Conservation (phyloP, 2,797 vertebrate species). For the Champsocephalus gunnari region DNA sequence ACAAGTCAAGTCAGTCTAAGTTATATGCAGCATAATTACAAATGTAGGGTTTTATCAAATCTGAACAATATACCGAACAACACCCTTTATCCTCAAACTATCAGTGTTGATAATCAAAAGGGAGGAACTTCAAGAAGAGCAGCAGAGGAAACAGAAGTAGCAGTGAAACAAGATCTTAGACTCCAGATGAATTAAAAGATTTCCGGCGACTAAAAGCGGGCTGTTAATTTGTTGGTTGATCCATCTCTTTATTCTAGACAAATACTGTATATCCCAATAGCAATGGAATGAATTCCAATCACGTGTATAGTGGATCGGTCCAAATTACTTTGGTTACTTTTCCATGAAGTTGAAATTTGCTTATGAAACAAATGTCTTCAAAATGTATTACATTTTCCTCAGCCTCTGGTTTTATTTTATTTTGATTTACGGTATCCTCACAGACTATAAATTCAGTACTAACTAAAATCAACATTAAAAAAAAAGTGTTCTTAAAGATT, state of each 20-base stretch:
- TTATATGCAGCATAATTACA: neutral
- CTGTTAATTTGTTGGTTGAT: no score
- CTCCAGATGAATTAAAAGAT: no score
- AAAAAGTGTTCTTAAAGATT: no score
- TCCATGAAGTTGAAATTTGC: neutral
- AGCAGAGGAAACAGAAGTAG: neutral
- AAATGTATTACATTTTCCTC: neutral
- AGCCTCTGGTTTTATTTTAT: no score
- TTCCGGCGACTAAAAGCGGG: no score
- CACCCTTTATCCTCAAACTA: neutral
- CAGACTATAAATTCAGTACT: no score
- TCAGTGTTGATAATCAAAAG: neutral
- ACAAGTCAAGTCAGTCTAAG: conserved; percentile 13
- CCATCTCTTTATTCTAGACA: neutral
- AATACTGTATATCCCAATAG: no score
- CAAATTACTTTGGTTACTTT: neutral
- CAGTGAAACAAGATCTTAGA: neutral
- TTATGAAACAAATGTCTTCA: neutral
- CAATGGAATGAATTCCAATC: neutral
- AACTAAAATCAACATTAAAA: no score
- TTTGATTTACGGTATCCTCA: no score
- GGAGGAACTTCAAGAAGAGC: neutral
- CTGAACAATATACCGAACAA: no score
- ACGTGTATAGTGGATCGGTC: neutral
- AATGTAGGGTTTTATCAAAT: neutral